Conservation (phyloP, 2,888 invertebrate genomes). For the Sminthurinus aureus region DNA sequence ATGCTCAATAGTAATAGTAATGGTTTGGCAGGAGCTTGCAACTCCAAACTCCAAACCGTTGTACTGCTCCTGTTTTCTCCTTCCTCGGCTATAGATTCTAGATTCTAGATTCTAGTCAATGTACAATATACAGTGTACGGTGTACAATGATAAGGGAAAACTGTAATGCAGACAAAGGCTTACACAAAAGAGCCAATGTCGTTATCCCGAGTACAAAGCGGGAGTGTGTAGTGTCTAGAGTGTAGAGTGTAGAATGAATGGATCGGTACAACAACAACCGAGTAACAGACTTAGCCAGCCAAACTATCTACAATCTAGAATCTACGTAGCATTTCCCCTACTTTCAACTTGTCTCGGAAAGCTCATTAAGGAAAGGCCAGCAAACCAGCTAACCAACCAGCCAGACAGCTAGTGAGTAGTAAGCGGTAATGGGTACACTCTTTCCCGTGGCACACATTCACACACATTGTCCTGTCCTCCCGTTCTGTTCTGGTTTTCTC, state of each 20-base stretch:
- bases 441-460: conserved; percentile 1
- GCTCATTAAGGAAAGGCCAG: conserved; percentile 32
- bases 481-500: neutral
- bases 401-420: neutral
- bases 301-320: neutral
- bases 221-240: too few relatives aligned
- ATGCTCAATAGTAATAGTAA: neutral
- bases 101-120: too few relatives aligned
- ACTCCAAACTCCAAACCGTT: too few relatives aligned
- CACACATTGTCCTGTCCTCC: neutral
- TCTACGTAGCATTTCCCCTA: neutral
- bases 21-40: conserved; percentile 18
- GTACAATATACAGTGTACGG: neutral
- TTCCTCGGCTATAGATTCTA: too few relatives aligned
- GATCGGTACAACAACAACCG: too few relatives aligned
- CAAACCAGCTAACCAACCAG: too few relatives aligned
- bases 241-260: too few relatives aligned
- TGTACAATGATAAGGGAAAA: neutral
- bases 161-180: neutral
- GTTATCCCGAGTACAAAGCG: neutral
- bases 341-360: conserved; percentile 1
- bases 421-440: conserved; percentile 12
- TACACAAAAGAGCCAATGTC: neutral
- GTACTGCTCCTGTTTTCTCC: too few relatives aligned
- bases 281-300: too few relatives aligned